A percentile compares a stretch with the other conserved stretches of the same genome.
Conservation (phyloP, 2,797 vertebrate genomes). For the Mareca penelope region DNA sequence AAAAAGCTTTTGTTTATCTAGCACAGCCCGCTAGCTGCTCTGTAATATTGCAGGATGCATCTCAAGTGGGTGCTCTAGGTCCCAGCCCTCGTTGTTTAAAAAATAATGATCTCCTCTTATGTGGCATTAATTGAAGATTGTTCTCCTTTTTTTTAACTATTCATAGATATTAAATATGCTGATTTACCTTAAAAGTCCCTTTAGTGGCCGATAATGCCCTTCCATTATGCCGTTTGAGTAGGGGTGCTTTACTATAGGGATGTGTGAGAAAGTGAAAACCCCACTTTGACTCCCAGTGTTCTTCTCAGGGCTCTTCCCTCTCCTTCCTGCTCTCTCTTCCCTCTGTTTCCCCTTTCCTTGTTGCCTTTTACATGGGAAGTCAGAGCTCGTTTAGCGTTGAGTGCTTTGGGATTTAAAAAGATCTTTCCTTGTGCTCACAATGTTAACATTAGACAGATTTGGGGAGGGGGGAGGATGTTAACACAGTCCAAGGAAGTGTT, state of each 20-base stretch:
- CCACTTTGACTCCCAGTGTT: neutral
- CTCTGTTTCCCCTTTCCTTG: neutral
- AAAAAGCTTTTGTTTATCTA: conserved; percentile 62
- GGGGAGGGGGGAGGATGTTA: neutral
- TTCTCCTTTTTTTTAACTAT: neutral
- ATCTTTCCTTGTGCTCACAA: neutral
- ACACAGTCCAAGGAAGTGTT: neutral
- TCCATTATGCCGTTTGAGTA: neutral
- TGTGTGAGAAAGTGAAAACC: neutral
- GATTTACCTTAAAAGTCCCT: neutral
- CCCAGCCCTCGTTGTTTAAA: neutral
- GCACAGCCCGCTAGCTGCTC: neutral
- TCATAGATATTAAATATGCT: neutral
- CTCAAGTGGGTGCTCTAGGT: neutral
- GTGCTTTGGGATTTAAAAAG: neutral
- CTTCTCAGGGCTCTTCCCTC: neutral
- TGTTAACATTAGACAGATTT: neutral
- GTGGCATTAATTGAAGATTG: neutral
- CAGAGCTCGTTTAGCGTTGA: neutral
- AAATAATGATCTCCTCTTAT: neutral
- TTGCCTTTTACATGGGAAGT: neutral
- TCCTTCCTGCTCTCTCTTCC: neutral
- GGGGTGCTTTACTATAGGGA: neutral
- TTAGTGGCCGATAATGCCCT: neutral
- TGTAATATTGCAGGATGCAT: neutral